Conservation (phyloP, 2,797 vertebrate genomes). For the Acropternis orthonyx region DNA sequence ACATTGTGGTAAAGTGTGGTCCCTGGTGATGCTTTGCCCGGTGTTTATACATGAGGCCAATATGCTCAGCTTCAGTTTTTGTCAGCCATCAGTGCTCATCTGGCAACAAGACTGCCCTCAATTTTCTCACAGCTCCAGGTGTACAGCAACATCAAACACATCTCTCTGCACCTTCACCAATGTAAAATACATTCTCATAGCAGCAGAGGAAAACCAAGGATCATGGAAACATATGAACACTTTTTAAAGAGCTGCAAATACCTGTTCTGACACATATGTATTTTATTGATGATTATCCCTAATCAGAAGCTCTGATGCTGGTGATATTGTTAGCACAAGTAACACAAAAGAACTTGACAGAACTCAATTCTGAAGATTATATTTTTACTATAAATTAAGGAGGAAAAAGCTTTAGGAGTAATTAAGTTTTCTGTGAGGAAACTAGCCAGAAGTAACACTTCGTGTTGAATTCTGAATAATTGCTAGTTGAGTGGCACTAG, state of each 20-base stretch:
- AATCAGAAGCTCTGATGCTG: not conserved
- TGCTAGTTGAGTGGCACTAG: not conserved
- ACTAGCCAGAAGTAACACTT: not conserved
- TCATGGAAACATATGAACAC: not conserved
- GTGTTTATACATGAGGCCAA: not conserved
- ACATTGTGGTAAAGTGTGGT: not conserved
- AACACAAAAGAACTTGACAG: not conserved
- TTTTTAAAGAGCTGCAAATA: not conserved
- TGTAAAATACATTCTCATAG: not conserved
- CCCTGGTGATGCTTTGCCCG: not conserved
- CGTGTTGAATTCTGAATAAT: not conserved
- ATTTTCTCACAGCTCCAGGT: not conserved
- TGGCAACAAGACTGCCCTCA: not conserved
- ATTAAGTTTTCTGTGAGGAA: not conserved
- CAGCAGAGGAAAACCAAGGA: not conserved
- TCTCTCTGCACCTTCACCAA: not conserved
- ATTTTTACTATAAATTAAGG: not conserved
- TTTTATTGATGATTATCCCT: not conserved
- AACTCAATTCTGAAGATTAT: not conserved
- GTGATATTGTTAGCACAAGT: not conserved
- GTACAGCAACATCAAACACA: not conserved
- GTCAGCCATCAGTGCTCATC: not conserved
- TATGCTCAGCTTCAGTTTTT: not conserved
- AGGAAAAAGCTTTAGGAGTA: not conserved
- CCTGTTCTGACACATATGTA: not conserved